Base-by-base conservation (phyloP, 2,888 invertebrate genomes). In the Limnephilus rhombicus region DNA sequence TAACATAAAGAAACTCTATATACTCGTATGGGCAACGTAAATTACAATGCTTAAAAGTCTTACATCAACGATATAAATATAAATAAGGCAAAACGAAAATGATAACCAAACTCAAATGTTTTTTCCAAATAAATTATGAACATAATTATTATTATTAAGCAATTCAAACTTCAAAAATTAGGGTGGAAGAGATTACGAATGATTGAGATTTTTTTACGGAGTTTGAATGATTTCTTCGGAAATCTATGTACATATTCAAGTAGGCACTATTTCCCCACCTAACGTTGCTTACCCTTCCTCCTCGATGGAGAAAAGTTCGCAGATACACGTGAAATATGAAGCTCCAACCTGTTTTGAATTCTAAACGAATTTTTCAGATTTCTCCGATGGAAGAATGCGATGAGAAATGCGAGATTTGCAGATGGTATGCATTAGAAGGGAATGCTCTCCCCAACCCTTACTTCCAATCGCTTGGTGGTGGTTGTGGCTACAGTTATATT, bases 291-390 rank as follows among this genome's bases (percentile, higher is more conserved):
- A 24, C 68, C 68, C 68, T 68, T 68, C 68, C n/a, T 9, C 7
- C 68, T 9, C 24, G n/a, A n/a, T 68, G 68, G 68, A 68, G 68
- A 68, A 68, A 68, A 68, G 68, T 68, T 41, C 41, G 85, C 24
- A 85, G 85, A 90, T 92, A 91, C 92, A 92, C 85, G 88, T 93
- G 93, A 93, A 93, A 93, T 93, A 93, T 93, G 93, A 93, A 92
- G 91, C 93, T 88, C 89, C 92, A 80, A 92, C 93, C 93, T 93
- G 93, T 92, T 93, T 92, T 91, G 93, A 93, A 93, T 93, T 93
- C 93, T 85, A 89, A 93, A 88, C 92, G 93, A 93, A 93, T 93
- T 93, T 93, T 93, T 91, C 93, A 93, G 93, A 93, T 93, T 93
- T 93, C 93, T 93, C 91, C 88, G 29, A 83, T 91, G 81, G 85